A percentile compares a stretch with the other conserved stretches of the same genome.
Evolutionary conservation across 2,888 invertebrate genomes (phyloP).

Genomic region (Sisyra nigra): DNA sequence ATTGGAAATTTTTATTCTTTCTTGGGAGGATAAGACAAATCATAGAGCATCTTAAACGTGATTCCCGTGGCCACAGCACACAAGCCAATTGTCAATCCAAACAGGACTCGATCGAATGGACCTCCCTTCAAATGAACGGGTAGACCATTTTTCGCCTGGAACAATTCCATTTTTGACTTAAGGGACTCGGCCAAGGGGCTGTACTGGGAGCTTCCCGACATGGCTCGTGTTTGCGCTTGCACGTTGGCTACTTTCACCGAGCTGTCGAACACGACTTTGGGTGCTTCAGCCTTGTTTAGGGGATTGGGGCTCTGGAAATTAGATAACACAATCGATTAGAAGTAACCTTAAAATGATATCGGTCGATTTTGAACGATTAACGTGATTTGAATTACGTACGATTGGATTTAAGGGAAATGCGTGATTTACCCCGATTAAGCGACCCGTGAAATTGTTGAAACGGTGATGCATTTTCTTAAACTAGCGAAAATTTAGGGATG

Average conservation of each 20-base stretch:
- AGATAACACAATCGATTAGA: constrained; percentile 20
- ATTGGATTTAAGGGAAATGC: constrained; percentile 4
- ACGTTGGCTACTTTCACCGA: constrained; percentile 29
- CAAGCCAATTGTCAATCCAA: constrained; percentile 28
- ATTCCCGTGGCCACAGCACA: constrained; percentile 27
- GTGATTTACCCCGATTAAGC: constrained; percentile 1
- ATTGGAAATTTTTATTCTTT: constrained; percentile 1
- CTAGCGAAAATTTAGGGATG: background rate
- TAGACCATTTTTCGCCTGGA: constrained; percentile 15
- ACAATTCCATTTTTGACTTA: constrained; percentile 13
- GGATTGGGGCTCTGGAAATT: constrained; percentile 6
- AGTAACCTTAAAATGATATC: constrained; percentile 13
- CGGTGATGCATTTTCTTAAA: constrained; percentile 2
- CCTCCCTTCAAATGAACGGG: constrained; percentile 16
- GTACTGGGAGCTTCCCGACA: constrained; percentile 26
- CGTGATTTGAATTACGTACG: constrained; percentile 7
- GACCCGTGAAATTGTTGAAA: constrained; percentile 3
- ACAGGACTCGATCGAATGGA: constrained; percentile 16
- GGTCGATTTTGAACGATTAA: constrained; percentile 4
- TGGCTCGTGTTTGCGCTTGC: constrained; percentile 23
- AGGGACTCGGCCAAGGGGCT: constrained; percentile 23
- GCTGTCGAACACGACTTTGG: constrained; percentile 18
- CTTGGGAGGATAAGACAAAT: constrained; percentile 9
- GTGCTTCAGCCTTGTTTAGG: constrained; percentile 5
- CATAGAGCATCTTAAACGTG: constrained; percentile 8